phyloP scores from a whole-genome alignment of 2,113 vertebrate genomes.

The Chloebia gouldiae region DNA sequence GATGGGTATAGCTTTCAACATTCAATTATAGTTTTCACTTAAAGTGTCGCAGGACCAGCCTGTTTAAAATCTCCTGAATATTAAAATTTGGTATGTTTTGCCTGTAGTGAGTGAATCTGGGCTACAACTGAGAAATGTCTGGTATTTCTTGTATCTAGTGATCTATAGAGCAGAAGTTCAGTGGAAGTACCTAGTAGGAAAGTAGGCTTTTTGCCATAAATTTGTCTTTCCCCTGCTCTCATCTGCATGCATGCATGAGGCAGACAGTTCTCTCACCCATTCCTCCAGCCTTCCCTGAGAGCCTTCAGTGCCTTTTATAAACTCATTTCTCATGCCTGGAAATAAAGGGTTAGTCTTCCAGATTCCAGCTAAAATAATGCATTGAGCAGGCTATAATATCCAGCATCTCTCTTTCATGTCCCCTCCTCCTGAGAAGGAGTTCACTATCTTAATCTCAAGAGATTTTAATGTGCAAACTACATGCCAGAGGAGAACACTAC shows the following conservation, averaged over 20 bases:
- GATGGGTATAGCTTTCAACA: not conserved
- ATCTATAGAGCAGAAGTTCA: not conserved
- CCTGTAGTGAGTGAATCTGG: not conserved
- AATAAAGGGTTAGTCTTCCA: not conserved
- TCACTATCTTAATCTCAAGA: not conserved
- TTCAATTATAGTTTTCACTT: not conserved
- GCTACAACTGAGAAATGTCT: fast-evolving
- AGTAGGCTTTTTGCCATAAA: not conserved
- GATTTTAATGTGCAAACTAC: not conserved
- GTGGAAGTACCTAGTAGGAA: not conserved
- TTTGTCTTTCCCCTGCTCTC: not conserved
- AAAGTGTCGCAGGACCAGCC: not conserved
- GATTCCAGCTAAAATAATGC: not conserved
- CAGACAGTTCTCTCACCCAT: not conserved
- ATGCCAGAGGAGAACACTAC: not conserved
- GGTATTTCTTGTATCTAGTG: not conserved
- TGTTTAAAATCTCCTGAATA: not conserved
- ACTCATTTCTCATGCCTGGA: not conserved
- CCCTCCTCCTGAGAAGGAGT: not conserved
- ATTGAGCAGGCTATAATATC: not conserved
- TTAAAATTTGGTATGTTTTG: not conserved
- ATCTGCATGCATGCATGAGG: not conserved
- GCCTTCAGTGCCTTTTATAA: not conserved
- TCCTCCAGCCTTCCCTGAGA: not conserved
- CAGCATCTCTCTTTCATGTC: not conserved